Evolutionary conservation across 2,113 vertebrate genomes (phyloP).

Genomic region (Mirounga angustirostris): DNA sequence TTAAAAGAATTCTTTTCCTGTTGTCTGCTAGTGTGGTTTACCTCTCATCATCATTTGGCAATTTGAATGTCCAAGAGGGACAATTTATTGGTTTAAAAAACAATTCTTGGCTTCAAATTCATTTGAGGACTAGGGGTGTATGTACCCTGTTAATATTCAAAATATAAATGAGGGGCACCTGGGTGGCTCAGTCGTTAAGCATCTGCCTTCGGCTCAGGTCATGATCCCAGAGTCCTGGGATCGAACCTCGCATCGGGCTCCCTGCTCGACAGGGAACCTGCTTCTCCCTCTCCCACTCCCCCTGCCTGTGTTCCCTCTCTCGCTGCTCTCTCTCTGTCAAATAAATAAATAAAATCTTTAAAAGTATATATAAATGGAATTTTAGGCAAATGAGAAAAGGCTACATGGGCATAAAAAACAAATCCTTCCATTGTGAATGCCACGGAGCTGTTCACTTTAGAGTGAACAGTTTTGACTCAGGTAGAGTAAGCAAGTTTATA

Average conservation of each 20-base stretch:
- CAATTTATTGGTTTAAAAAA: not conserved
- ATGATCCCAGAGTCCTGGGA: too few species aligned
- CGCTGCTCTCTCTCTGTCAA: too few species aligned
- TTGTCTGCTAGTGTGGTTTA: not conserved
- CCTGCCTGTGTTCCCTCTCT: too few species aligned
- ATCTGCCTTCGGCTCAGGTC: too few species aligned
- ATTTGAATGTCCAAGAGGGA: not conserved
- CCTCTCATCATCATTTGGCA: not conserved
- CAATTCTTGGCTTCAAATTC: not conserved
- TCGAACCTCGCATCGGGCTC: too few species aligned
- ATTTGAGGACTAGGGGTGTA: not conserved
- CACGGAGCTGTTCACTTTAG: not conserved
- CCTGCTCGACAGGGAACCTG: too few species aligned
- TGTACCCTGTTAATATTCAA: not conserved
- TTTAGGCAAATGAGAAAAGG: conserved; percentile 4
- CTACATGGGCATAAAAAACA: not conserved
- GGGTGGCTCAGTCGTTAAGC: too few species aligned
- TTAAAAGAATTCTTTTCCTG: not conserved
- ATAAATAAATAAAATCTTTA: too few species aligned
- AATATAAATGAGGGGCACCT: not conserved
- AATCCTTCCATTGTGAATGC: not conserved
- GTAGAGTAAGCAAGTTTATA: conserved; percentile 1
- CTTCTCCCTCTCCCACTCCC: too few species aligned
- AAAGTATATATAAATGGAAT: not conserved
- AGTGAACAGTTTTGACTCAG: not conserved